A percentile compares a stretch with the other conserved stretches of the same genome.
Conservation (phyloP, 2,888 invertebrate species). For the Agonopterix alstromeriana region DNA sequence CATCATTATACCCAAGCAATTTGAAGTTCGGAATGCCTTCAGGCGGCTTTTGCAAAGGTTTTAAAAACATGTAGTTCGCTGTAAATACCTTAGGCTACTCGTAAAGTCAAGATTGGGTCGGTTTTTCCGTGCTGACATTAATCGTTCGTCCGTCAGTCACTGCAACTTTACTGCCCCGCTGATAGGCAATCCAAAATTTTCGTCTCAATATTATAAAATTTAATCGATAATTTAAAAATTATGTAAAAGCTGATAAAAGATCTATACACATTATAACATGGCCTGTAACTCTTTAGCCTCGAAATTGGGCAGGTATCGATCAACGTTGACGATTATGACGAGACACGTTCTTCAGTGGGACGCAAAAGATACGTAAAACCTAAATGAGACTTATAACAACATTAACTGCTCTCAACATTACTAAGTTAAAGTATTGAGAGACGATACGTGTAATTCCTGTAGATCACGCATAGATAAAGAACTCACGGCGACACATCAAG, state of each 20-base stretch:
- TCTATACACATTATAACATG: conserved; percentile 8
- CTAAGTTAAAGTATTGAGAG: too few relatives aligned
- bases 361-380: conserved; percentile 13
- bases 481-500: too few relatives aligned
- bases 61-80: background rate
- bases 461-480: too few relatives aligned
- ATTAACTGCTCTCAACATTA: too few relatives aligned
- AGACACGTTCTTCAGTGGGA: conserved; percentile 24
- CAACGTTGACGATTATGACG: conserved; percentile 37
- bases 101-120: background rate
- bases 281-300: conserved; percentile 17
- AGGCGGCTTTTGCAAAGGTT: conserved; percentile 5
- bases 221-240: background rate
- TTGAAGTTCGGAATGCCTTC: conserved; percentile 1
- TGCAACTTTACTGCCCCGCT: too few relatives aligned
- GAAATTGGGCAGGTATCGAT: conserved; percentile 38
- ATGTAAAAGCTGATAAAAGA: background rate
- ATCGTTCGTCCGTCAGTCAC: background rate
- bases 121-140: background rate
- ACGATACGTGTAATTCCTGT: too few relatives aligned
- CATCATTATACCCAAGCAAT: background rate
- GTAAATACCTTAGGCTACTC: background rate
- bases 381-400: background rate
- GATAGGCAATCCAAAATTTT: too few relatives aligned
- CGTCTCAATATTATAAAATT: too few relatives aligned